Evolutionary conservation across 2,113 vertebrate genomes (phyloP), one percentile per base, ranked within the genome.

Genomic region (Aythya baeri): DNA sequence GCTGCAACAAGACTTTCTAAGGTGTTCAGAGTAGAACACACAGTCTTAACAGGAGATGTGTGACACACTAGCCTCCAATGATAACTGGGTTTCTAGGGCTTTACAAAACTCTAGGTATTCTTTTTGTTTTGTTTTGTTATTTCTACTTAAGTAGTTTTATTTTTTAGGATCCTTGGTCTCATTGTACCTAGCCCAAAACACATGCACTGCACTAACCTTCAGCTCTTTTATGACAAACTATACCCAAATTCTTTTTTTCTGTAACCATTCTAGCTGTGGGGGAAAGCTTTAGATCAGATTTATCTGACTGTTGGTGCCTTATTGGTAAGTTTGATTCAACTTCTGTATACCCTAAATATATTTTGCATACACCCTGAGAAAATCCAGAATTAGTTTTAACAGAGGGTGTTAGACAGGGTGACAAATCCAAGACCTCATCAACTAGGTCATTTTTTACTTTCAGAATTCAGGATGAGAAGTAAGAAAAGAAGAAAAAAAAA

Each of bases 261-360:
- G 20, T 26, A 65, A 34, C 14, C 25, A 23, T 0, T 0, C 16
- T 62, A 70, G 16, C 26, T 76, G 14, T 55, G 31, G 31, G 16
- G 81, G 15, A 80, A 76, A 75, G 23, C 6, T 58, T 62, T 17
- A 57, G n/a, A 43, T 54, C 27, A 59, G 2, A 7, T 23, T 72
- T 81, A 27, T 36, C 34, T 77, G 71, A 43, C 4, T 9, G 8
- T 68, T 38, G 6, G 13, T 73, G 78, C 16, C 32, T 21, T 78
- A 52, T 27, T 17, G 26, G 18, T 34, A 72, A 52, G 17, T n/a
- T 70, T 77, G 31, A 43, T 61, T 46, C 44, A 73, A 78, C 14
- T 71, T 43, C 29, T 55, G 5, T 66, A 44, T 74, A 17, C 54
- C 43, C 20, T 67, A 38, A 25, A n/a, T 23, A 59, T 44, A 50